Percentiles rank a stretch among this genome's conserved stretches.
phyloP scores from a whole-genome alignment of 2,797 vertebrate genomes.

The Thamnophis elegans region DNA sequence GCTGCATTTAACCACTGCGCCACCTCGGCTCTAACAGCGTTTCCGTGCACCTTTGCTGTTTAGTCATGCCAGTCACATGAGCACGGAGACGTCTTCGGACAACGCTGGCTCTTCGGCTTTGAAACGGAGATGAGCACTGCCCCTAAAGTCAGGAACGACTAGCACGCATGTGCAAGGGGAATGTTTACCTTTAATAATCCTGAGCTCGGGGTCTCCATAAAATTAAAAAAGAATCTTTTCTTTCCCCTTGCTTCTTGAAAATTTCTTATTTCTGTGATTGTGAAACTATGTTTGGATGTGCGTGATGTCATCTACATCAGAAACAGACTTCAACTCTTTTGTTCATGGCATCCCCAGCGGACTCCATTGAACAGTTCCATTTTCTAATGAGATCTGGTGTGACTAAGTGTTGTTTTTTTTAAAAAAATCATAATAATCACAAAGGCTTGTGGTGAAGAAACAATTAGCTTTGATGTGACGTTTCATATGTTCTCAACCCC shows the following conservation, averaged over 20 bases:
- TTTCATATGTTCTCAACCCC: not conserved
- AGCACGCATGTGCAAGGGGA: too few relatives aligned
- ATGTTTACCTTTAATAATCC: not conserved
- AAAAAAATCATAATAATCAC: constrained; percentile 5
- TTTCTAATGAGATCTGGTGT: constrained; percentile 15
- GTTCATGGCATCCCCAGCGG: too few relatives aligned
- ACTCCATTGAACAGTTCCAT: constrained; percentile 1
- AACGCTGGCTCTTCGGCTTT: too few relatives aligned
- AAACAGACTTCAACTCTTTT: not conserved
- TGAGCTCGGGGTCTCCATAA: too few relatives aligned
- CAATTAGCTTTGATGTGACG: constrained; percentile 9
- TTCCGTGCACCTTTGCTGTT: too few relatives aligned
- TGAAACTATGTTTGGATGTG: not conserved
- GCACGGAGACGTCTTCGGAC: too few relatives aligned
- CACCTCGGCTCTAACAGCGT: too few relatives aligned
- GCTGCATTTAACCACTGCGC: too few relatives aligned
- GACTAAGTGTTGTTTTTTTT: constrained; percentile 11
- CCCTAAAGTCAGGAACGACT: too few relatives aligned
- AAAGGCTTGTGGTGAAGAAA: constrained; percentile 3
- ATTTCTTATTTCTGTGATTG: not conserved
- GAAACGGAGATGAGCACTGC: too few relatives aligned
- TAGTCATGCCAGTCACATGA: too few relatives aligned
- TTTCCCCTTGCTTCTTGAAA: not conserved
- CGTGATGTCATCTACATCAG: not conserved
- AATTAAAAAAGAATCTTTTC: not conserved